Conservation (phyloP, 1,140 invertebrate genomes). For the Lepidurus couesii region DNA sequence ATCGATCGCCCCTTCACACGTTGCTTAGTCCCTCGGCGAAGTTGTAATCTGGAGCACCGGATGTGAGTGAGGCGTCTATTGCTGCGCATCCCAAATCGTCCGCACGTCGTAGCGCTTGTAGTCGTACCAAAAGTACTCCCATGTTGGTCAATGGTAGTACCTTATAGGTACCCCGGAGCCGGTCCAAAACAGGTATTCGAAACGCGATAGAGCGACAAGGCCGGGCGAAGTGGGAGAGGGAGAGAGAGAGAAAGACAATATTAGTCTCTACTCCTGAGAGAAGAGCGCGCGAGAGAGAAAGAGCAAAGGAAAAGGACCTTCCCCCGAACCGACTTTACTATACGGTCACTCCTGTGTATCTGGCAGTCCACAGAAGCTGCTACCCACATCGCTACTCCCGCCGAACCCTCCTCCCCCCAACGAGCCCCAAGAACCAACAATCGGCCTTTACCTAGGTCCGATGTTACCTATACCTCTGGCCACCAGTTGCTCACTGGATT, state of each 20-base stretch:
- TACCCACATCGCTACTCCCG: constrained; percentile 20
- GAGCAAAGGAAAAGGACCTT: not conserved
- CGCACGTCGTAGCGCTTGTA: not conserved
- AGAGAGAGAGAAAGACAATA: constrained; percentile 9
- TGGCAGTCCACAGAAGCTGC: constrained; percentile 20
- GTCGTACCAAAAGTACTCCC: not conserved
- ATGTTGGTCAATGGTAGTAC: constrained; percentile 14
- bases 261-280: not conserved
- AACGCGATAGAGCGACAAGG: not conserved
- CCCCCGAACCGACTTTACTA: constrained; percentile 1
- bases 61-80: not conserved
- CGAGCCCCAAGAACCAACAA: constrained; percentile 20
- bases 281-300: not conserved
- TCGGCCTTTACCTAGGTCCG: constrained; percentile 12
- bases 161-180: not conserved
- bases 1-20: not conserved
- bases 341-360: constrained; percentile 21
- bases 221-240: not conserved
- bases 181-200: not conserved
- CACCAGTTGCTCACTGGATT: constrained; percentile 9
- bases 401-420: constrained; percentile 7
- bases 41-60: not conserved
- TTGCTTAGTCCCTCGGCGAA: not conserved
- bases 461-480: not conserved
- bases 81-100: not conserved